Base-by-base conservation (phyloP, 2,113 vertebrate genomes). In the Cyphomyrus plagiostoma region DNA sequence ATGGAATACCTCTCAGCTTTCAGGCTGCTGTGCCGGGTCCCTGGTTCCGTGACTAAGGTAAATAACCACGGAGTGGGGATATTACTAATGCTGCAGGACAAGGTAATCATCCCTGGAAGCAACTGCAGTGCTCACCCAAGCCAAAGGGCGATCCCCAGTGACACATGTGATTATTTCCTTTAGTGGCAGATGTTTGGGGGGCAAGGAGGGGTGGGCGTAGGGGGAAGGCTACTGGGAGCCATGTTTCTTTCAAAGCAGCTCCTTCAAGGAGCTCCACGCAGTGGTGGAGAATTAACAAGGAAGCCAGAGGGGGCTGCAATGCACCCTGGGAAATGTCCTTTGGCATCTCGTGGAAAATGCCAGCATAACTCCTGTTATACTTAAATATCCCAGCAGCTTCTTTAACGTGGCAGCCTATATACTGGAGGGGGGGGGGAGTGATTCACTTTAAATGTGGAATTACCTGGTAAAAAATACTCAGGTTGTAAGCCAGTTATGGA, bases 11-110 rank as follows among this genome's bases (percentile, higher is more conserved):
- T 97, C 80, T 93, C 95, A 90, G 96, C 96, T 82, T 96, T 96
- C 95, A 97, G 96, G 96, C 97, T 92, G 70, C 95, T 95, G 91
- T 49, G 95, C 96, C 92, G 62, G 53, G 35, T 62, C 39, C 87
- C 49, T 13, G 56, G 87, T 62, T 88, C 87, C 53, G 35, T 62
- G 87, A 88, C 87, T 58, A 88, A 88, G 52, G 87, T 66, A 66
- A 88, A 88, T 88, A 88, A 88, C 52, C 8, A 13, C 19, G 21
- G 56, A 62, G 53, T 23, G 35, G 21, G 39, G 56, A 42, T 66
- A 88, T 39, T 26, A 35, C 39, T 88, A 88, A 88, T 88, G 56
- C n/a, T 66, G 48, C 87, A 62, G 53, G 87, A 88, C 87, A 88
- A 35, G 53, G 52, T 88, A 88, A 88, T 88, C 87, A 88, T 88